Evolutionary conservation across 2,113 vertebrate species (phyloP).

Genomic region (Pterophyllum scalare): DNA sequence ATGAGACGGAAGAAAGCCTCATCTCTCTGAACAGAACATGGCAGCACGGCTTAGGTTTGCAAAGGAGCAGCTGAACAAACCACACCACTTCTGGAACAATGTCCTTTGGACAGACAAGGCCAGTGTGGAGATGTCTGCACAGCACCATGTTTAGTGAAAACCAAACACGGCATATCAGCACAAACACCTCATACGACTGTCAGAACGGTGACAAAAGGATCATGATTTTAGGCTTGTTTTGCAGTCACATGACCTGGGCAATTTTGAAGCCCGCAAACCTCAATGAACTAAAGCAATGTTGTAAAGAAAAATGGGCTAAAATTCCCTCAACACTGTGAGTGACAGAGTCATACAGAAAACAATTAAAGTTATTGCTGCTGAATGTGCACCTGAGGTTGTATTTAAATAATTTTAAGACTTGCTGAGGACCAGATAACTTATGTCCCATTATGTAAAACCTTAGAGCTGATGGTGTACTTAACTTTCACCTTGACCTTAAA

Average conservation of each 20-base stretch:
- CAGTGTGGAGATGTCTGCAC: background rate
- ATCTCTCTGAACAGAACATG: background rate
- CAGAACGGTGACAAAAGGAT: background rate
- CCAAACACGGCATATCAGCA: background rate
- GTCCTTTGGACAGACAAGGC: background rate
- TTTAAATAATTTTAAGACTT: background rate
- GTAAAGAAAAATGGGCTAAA: background rate
- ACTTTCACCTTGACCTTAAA: background rate
- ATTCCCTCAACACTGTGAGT: background rate
- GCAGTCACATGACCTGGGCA: background rate
- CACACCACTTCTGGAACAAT: background rate
- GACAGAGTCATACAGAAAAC: background rate
- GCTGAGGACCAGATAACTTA: background rate
- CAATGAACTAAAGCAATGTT: background rate
- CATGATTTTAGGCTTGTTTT: background rate
- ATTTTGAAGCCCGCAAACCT: background rate
- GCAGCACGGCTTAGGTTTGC: background rate
- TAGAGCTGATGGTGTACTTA: background rate
- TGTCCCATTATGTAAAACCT: background rate
- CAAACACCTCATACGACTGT: background rate
- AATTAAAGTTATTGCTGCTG: background rate
- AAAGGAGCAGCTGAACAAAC: background rate
- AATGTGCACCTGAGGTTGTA: background rate
- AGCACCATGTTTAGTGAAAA: background rate
- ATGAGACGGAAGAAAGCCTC: background rate